These are phyloP conservation scores for Carcharodon carcharias DNA, from an alignment of 2,797 vertebrate genomes.

Conservation along the genomic window DNA sequence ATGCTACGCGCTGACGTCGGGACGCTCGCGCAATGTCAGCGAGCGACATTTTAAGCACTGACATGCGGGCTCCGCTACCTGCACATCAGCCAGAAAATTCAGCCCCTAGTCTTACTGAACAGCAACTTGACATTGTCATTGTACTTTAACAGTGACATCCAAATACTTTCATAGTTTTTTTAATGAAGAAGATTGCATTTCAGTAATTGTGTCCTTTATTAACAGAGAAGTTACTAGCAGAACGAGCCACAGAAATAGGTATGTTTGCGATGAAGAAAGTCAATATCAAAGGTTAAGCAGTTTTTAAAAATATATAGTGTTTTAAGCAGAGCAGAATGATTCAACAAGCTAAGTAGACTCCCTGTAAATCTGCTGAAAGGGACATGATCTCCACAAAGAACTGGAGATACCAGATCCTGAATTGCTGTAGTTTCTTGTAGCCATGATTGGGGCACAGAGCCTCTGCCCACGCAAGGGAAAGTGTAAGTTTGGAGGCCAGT, in stretches of 20 bases:
- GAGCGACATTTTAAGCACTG: too few relatives aligned
- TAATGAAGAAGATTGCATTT: not conserved
- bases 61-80: too few relatives aligned
- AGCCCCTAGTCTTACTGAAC: too few relatives aligned
- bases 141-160: not conserved
- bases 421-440: not conserved
- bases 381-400: not conserved
- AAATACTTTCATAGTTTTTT: not conserved
- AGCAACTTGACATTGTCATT: not conserved
- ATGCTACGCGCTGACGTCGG: too few relatives aligned
- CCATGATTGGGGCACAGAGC: not conserved
- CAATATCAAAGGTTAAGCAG: not conserved
- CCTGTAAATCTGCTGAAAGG: too few relatives aligned
- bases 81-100: too few relatives aligned
- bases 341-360: not conserved
- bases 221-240: not conserved
- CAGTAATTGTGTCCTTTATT: not conserved
- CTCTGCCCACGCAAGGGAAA: not conserved
- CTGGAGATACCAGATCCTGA: not conserved
- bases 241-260: constrained; percentile 13
- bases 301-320: not conserved
- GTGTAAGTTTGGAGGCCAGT: not conserved
- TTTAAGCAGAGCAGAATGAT: not conserved
- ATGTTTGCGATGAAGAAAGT: not conserved
- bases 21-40: too few relatives aligned